Percentiles rank a stretch among this genome's conserved stretches.
These are phyloP conservation scores for Oscarella lobularis DNA, from an alignment of 37 sponge, comb jelly and placozoan genomes.

Conservation along the genomic window DNA sequence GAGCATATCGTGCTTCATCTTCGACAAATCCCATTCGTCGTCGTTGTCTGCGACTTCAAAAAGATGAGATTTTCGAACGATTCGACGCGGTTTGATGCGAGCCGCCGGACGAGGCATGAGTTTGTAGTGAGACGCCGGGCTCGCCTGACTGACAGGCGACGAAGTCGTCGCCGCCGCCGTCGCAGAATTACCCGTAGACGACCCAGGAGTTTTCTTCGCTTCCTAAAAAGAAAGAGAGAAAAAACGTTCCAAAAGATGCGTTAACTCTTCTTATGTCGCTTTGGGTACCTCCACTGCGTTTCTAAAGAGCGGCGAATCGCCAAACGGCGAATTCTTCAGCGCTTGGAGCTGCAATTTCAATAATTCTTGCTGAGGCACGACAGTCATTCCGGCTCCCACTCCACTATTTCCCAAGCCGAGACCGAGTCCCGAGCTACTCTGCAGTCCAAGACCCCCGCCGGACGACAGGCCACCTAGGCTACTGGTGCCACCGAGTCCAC, in stretches of 20 bases:
- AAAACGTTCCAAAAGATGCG: background rate
- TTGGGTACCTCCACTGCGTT: slow-evolving; percentile 39
- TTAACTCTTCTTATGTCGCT: background rate
- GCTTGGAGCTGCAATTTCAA: slow-evolving; percentile 59
- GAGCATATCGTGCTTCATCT: background rate
- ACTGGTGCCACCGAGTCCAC: background rate
- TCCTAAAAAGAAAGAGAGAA: background rate
- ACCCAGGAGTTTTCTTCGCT: background rate
- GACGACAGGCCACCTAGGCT: background rate
- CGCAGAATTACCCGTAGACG: slow-evolving; percentile 20
- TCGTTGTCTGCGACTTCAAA: slow-evolving; percentile 58
- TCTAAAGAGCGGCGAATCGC: slow-evolving; percentile 88
- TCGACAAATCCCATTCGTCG: no score
- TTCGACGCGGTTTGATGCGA: slow-evolving; percentile 21
- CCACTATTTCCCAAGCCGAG: background rate
- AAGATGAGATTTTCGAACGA: slow-evolving; percentile 8
- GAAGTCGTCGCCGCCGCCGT: no score
- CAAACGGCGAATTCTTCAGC: slow-evolving; percentile 65
- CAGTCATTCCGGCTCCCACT: slow-evolving; percentile 1
- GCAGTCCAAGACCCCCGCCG: background rate
- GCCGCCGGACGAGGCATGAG: slow-evolving; percentile 29
- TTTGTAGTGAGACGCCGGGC: slow-evolving; percentile 50
- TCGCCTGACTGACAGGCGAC: slow-evolving; percentile 12
- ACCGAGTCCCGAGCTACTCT: background rate
- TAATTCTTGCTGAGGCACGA: slow-evolving; percentile 2